These are phyloP conservation scores for Panagrolaimus sp. DNA, from an alignment of 1,140 invertebrate species.

Conservation along the genomic window DNA sequence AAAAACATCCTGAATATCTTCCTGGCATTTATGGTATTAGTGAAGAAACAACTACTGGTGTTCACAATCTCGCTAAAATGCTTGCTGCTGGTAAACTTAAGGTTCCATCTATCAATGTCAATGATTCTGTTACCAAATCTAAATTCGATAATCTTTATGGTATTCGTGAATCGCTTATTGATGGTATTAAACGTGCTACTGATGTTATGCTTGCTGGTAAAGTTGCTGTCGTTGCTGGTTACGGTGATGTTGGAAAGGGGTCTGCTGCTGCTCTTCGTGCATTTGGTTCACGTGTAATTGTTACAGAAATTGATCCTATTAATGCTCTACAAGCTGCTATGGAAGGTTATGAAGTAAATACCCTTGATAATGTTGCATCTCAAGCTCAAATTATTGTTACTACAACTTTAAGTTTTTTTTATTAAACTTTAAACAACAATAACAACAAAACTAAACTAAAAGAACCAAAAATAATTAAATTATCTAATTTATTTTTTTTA, in stretches of 20 bases:
- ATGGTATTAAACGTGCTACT: slow-evolving; percentile 96
- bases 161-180: slow-evolving; percentile 90
- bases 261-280: slow-evolving; percentile 88
- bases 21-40: slow-evolving; percentile 76
- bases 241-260: slow-evolving; percentile 98
- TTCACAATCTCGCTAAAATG: slow-evolving; percentile 96
- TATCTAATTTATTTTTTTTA: too few species aligned
- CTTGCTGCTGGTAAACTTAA: slow-evolving; percentile 78
- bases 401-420: too few species aligned
- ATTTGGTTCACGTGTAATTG: slow-evolving; percentile 87
- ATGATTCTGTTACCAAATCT: slow-evolving; percentile 66
- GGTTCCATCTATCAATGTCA: slow-evolving; percentile 62
- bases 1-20: slow-evolving; percentile 77
- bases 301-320: slow-evolving; percentile 98
- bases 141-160: slow-evolving; percentile 99
- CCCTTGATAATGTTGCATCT: slow-evolving; percentile 80
- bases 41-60: slow-evolving; percentile 98
- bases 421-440: too few species aligned
- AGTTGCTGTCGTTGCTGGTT: slow-evolving; percentile 92
- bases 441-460: too few species aligned
- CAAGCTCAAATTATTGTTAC: slow-evolving; percentile 94
- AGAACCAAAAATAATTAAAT: too few species aligned
- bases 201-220: slow-evolving; percentile 88
- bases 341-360: slow-evolving; percentile 88
- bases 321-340: slow-evolving; percentile 96